Conservation (phyloP, 2,888 invertebrate species). For the Euplagia quadripunctaria region DNA sequence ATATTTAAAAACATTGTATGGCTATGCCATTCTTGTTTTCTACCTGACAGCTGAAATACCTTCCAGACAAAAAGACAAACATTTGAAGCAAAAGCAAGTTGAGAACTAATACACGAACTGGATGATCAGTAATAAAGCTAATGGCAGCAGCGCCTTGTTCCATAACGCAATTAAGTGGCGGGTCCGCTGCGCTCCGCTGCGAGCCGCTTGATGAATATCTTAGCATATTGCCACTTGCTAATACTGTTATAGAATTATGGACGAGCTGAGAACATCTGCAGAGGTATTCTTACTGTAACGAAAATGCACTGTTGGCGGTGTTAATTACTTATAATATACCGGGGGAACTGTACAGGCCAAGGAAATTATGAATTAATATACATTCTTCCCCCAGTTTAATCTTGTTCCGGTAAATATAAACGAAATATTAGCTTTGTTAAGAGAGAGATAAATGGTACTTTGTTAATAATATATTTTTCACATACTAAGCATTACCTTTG, state of each 20-base stretch:
- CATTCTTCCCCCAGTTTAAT: not conserved
- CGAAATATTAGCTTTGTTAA: not conserved
- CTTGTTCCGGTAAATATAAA: not conserved
- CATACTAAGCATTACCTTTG: not conserved
- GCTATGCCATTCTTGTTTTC: no score
- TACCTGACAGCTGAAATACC: no score
- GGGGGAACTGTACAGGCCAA: not conserved
- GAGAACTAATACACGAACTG: slow-evolving; percentile 43
- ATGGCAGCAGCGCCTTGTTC: slow-evolving; percentile 54
- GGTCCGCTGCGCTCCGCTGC: slow-evolving; percentile 21
- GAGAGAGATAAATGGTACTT: not conserved
- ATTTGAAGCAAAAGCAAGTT: slow-evolving; percentile 22
- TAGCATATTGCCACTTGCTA: slow-evolving; percentile 58
- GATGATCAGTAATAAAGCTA: slow-evolving; percentile 57
- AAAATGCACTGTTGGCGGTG: not conserved
- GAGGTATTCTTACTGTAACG: slow-evolving; percentile 22
- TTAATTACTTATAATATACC: slow-evolving; percentile 10
- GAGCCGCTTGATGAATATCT: slow-evolving; percentile 59
- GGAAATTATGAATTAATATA: not conserved
- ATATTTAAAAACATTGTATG: no score
- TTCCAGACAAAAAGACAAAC: not conserved
- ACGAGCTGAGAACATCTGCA: slow-evolving; percentile 29
- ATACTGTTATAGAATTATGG: slow-evolving; percentile 54
- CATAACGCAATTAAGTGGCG: slow-evolving; percentile 56
- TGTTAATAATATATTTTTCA: not conserved